Percentiles rank a stretch among this genome's conserved stretches.
phyloP scores from a whole-genome alignment of 2,888 invertebrate genomes.

The Neoscelio sp. region DNA sequence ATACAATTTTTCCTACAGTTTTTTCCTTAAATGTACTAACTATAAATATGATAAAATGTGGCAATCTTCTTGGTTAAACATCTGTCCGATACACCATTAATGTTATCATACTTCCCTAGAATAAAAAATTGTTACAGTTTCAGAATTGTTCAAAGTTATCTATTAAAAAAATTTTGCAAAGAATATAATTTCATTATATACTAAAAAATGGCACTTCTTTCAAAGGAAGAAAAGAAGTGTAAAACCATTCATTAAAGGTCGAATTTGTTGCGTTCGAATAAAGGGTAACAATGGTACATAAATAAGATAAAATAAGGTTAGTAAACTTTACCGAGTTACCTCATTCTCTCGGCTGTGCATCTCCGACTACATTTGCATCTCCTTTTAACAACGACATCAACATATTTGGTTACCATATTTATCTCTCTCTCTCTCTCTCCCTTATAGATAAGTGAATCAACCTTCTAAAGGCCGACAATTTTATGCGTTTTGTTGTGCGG shows the following conservation, averaged over 20 bases:
- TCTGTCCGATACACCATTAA: too few species aligned
- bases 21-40: too few species aligned
- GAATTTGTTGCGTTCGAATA: slow-evolving; percentile 13
- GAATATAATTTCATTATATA: too few species aligned
- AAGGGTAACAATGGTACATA: slow-evolving; percentile 24
- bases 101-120: too few species aligned
- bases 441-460: slow-evolving; percentile 53
- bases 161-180: too few species aligned
- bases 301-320: slow-evolving; percentile 59
- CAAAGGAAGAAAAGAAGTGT: neutral
- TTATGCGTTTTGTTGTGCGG: slow-evolving; percentile 52
- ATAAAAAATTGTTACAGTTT: too few species aligned
- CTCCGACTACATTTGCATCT: slow-evolving; percentile 40
- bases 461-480: slow-evolving; percentile 57
- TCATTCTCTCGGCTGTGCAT: slow-evolving; percentile 36
- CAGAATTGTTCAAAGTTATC: too few species aligned
- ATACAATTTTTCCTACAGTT: too few species aligned
- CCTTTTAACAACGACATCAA: slow-evolving; percentile 54
- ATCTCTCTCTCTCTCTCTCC: slow-evolving; percentile 45
- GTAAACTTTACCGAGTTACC: slow-evolving; percentile 66
- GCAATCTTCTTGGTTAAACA: too few species aligned
- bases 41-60: too few species aligned
- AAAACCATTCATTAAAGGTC: slow-evolving; percentile 15
- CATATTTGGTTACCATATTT: slow-evolving; percentile 60
- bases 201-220: slow-evolving; percentile 6